Percentiles rank a stretch among this genome's conserved stretches.
phyloP scores from a whole-genome alignment of 2,113 vertebrate species.

The Oostethus manadensis region DNA sequence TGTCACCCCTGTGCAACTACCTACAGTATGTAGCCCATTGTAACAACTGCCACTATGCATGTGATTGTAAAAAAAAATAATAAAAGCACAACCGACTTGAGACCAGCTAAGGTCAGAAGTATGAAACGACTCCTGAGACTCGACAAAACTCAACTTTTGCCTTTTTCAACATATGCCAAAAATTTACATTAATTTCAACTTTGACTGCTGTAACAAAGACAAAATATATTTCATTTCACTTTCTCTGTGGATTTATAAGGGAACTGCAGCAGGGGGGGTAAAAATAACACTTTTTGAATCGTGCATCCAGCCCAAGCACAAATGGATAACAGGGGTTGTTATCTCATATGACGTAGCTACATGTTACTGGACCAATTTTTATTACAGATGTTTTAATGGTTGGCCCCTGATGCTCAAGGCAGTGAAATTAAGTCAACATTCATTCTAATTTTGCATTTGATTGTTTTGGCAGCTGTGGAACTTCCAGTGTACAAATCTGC shows the following conservation, averaged over 20 bases:
- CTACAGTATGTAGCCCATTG: no score
- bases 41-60: background rate
- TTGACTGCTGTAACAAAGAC: constrained; percentile 37
- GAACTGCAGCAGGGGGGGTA: background rate
- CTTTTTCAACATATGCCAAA: constrained; percentile 24
- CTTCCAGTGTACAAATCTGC: background rate
- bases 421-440: constrained; percentile 6
- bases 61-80: background rate
- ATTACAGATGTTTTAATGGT: constrained; percentile 14
- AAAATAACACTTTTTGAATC: constrained; percentile 44
- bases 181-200: constrained; percentile 12
- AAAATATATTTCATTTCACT: constrained; percentile 15
- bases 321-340: background rate
- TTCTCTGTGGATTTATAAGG: constrained; percentile 21
- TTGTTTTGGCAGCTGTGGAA: constrained; percentile 1
- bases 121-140: constrained; percentile 22
- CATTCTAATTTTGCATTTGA: background rate
- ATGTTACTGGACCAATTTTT: constrained; percentile 24
- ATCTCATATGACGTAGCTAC: constrained; percentile 16
- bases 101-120: background rate
- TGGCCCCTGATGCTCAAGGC: constrained; percentile 2
- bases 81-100: background rate
- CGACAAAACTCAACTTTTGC: constrained; percentile 17
- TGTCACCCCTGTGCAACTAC: no score
- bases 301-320: constrained; percentile 7